Conservation (phyloP, 2,888 invertebrate species). For the Drosophila gaucha region DNA sequence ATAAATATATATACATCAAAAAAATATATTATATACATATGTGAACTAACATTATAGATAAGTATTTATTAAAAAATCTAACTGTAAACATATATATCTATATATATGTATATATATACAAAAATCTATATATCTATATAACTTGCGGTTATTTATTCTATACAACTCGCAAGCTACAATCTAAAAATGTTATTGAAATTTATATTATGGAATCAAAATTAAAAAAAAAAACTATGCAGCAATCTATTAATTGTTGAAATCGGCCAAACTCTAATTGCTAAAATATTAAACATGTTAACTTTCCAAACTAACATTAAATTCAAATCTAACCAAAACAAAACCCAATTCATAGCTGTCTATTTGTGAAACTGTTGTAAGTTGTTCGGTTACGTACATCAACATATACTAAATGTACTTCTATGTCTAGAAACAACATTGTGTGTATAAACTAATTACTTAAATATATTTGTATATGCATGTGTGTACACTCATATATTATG, state of each 20-base stretch:
- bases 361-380: conserved; percentile 66
- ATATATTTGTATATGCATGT: conserved; percentile 31
- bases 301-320: conserved; percentile 20
- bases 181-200: conserved; percentile 35
- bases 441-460: conserved; percentile 25
- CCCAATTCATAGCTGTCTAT: conserved; percentile 60
- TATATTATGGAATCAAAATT: conserved; percentile 23
- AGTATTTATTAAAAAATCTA: conserved; percentile 36
- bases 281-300: conserved; percentile 18
- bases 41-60: conserved; percentile 16
- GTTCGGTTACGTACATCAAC: conserved; percentile 49
- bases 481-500: conserved; percentile 27
- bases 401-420: conserved; percentile 43
- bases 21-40: conserved; percentile 26
- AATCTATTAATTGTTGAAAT: conserved; percentile 64
- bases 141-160: conserved; percentile 54
- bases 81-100: conserved; percentile 26
- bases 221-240: conserved; percentile 19
- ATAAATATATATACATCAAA: conserved; percentile 40
- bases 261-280: conserved; percentile 48
- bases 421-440: conserved; percentile 46
- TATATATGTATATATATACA: conserved; percentile 12
- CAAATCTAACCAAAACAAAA: conserved; percentile 21
- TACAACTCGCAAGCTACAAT: conserved; percentile 46
- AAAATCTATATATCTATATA: conserved; percentile 25